A percentile compares a stretch with the other conserved stretches of the same genome.
phyloP scores from a whole-genome alignment of 2,797 vertebrate genomes.

The Acipenser oxyrinchus region DNA sequence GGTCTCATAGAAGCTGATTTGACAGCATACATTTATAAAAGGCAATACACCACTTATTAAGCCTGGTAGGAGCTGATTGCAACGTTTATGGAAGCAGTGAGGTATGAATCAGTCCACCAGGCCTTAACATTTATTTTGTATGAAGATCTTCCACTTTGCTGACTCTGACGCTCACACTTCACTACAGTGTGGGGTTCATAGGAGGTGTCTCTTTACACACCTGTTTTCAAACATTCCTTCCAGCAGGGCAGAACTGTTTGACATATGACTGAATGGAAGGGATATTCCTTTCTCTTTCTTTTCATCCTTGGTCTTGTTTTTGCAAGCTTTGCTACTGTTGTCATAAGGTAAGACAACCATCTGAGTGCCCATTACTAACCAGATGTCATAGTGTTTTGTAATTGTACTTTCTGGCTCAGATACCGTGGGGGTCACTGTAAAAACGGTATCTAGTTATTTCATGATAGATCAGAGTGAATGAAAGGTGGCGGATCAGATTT shows the following conservation, averaged over 20 bases:
- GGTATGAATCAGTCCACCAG: neutral
- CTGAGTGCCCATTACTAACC: neutral
- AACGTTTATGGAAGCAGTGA: neutral
- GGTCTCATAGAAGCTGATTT: neutral
- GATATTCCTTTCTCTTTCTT: constrained; percentile 6
- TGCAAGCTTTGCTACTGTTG: neutral
- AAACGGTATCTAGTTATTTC: neutral
- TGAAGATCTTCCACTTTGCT: neutral
- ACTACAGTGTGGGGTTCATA: neutral
- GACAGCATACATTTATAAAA: neutral
- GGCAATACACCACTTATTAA: constrained; percentile 13
- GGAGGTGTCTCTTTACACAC: neutral
- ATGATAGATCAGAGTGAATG: neutral
- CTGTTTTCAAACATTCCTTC: constrained; percentile 20
- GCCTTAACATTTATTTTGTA: neutral
- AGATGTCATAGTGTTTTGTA: no score
- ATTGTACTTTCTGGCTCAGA: no score
- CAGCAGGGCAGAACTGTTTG: constrained; percentile 34
- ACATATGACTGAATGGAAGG: constrained; percentile 32
- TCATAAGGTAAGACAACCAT: neutral
- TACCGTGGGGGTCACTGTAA: neutral
- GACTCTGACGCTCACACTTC: neutral
- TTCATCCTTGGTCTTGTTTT: neutral
- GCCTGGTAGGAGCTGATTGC: constrained; percentile 8
- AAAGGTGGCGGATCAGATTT: no score